Percentiles rank a stretch among this genome's conserved stretches.
These are phyloP conservation scores for Mola mola DNA, from an alignment of 2,113 vertebrate species.

Conservation along the genomic window DNA sequence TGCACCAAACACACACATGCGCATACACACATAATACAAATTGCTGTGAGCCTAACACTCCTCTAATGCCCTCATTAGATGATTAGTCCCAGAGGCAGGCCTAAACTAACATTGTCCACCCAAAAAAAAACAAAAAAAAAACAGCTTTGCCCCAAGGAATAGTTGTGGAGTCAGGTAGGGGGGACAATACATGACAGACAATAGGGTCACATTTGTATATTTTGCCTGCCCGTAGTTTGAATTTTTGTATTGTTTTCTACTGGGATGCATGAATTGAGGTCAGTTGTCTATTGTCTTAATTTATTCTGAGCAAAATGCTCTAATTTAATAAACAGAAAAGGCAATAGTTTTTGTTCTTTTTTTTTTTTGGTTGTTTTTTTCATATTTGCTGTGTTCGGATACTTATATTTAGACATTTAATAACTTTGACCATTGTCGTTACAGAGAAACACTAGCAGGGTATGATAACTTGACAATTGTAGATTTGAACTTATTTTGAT, in stretches of 20 bases:
- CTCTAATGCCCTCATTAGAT: constrained; percentile 78
- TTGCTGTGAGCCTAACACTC: constrained; percentile 73
- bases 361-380: too few relatives aligned
- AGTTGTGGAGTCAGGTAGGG: constrained; percentile 37
- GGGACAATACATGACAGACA: constrained; percentile 24
- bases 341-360: too few relatives aligned
- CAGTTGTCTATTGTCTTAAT: background rate
- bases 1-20: constrained; percentile 59
- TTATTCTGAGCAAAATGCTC: background rate
- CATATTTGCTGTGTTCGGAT: too few relatives aligned
- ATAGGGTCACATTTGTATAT: constrained; percentile 19
- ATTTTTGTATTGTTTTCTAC: constrained; percentile 9
- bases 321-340: background rate
- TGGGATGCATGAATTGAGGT: background rate
- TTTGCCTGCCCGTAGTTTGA: background rate
- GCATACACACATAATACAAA: constrained; percentile 60
- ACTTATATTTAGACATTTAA: too few relatives aligned
- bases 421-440: too few relatives aligned
- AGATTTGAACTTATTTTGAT: too few relatives aligned
- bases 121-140: too few relatives aligned
- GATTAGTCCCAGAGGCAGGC: constrained; percentile 76
- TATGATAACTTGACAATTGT: background rate
- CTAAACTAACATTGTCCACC: constrained; percentile 65
- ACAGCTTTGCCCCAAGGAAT: constrained; percentile 46
- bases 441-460: background rate